These are phyloP conservation scores for Elanus axillaris DNA, from an alignment of 2,113 vertebrate genomes.

Conservation along the genomic window DNA sequence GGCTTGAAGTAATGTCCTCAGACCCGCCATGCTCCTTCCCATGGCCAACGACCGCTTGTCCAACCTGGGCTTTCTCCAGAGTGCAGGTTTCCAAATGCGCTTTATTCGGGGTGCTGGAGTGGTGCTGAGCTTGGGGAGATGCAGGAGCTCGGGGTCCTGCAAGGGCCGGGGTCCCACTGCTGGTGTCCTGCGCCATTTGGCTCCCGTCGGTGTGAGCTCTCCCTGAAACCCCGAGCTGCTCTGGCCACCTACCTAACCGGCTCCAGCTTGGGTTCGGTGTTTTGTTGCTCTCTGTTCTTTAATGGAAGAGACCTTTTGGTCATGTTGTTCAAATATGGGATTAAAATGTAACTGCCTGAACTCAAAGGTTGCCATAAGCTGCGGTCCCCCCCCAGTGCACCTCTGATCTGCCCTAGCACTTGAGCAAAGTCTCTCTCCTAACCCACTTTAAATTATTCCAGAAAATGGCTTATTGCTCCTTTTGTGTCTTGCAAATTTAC, in stretches of 20 bases:
- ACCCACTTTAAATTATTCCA: neutral
- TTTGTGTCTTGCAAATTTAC: neutral
- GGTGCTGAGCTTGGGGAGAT: neutral
- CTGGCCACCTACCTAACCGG: neutral
- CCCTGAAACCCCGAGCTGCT: neutral
- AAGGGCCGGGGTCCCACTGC: too few species aligned
- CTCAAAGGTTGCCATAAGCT: neutral
- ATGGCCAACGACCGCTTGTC: fast-evolving
- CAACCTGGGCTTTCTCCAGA: neutral
- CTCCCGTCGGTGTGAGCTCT: neutral
- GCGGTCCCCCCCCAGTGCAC: neutral
- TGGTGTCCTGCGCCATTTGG: neutral
- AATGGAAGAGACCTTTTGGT: neutral
- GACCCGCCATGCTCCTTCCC: neutral
- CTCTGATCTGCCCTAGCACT: neutral
- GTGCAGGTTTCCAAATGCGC: fast-evolving
- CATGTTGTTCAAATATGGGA: neutral
- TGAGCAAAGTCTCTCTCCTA: neutral
- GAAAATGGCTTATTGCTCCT: neutral
- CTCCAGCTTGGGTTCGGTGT: neutral
- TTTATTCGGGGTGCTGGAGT: fast-evolving
- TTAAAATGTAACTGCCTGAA: neutral
- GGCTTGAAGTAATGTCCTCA: neutral
- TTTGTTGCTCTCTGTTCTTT: neutral
- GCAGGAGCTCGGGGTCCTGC: neutral